A percentile compares a stretch with the other conserved stretches of the same genome.
phyloP scores from a whole-genome alignment of 1,140 invertebrate genomes.

The Drosophila setifemur region DNA sequence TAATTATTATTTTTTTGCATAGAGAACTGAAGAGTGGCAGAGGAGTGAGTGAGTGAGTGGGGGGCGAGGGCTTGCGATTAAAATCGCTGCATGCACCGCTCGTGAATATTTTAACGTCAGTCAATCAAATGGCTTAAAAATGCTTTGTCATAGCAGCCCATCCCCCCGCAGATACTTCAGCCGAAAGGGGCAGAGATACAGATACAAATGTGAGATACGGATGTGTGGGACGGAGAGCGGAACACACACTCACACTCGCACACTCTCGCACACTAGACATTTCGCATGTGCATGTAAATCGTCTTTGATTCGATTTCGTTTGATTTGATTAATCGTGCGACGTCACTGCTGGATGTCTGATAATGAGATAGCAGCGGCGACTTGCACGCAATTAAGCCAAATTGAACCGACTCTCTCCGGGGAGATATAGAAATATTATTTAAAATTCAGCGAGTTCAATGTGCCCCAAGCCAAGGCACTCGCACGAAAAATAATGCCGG shows the following conservation, averaged over 20 bases:
- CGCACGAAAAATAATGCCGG: not conserved
- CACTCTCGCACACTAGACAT: constrained; percentile 15
- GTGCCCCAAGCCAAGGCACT: constrained; percentile 7
- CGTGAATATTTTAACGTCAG: constrained; percentile 80
- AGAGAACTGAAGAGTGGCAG: constrained; percentile 59
- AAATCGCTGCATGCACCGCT: constrained; percentile 67
- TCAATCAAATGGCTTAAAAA: constrained; percentile 81
- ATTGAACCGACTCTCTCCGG: constrained; percentile 18
- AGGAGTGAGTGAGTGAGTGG: constrained; percentile 49
- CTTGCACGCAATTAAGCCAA: constrained; percentile 73
- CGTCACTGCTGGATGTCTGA: constrained; percentile 53
- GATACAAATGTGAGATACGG: constrained; percentile 15
- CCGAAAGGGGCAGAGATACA: constrained; percentile 12
- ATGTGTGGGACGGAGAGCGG: not conserved
- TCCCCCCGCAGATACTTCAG: constrained; percentile 2
- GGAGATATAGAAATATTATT: constrained; percentile 15
- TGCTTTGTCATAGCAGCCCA: constrained; percentile 68
- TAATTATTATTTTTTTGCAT: constrained; percentile 77
- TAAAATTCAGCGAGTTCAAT: constrained; percentile 49
- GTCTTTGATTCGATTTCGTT: constrained; percentile 79
- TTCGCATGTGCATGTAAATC: constrained; percentile 69
- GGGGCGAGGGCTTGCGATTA: constrained; percentile 70
- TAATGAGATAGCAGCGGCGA: constrained; percentile 64
- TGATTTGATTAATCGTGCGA: constrained; percentile 79
- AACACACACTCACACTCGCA: not conserved